phyloP scores from a whole-genome alignment of 2,113 vertebrate species.

The Picathartes gymnocephalus region DNA sequence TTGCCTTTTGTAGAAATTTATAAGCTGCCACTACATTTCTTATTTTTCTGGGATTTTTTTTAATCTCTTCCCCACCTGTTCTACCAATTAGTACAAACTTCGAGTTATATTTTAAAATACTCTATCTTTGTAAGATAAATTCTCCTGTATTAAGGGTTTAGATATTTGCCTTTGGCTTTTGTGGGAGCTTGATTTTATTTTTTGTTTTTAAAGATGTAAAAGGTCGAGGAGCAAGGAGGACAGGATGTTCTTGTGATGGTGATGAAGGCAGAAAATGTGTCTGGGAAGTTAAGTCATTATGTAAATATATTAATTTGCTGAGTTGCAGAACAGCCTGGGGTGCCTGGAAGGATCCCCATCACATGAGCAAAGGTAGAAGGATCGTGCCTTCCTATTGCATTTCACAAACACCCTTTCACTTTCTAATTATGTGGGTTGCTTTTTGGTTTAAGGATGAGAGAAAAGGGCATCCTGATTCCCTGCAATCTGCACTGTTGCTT shows the following conservation, averaged over 20 bases:
- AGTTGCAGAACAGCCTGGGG: neutral
- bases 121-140: neutral
- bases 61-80: neutral
- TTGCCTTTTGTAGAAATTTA: neutral
- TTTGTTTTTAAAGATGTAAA: neutral
- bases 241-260: neutral
- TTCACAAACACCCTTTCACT: neutral
- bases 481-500: conserved; percentile 55
- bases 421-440: neutral
- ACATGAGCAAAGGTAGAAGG: neutral
- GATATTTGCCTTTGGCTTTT: neutral
- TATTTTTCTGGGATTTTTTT: neutral
- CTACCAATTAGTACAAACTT: neutral
- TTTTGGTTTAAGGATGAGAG: conserved; percentile 31
- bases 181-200: neutral
- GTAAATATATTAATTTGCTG: neutral
- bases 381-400: neutral
- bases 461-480: conserved; percentile 43
- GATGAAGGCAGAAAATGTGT: neutral
- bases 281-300: neutral
- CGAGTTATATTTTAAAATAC: neutral
- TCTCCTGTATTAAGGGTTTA: neutral
- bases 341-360: neutral
- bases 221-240: neutral
- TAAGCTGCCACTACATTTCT: neutral